Evolutionary conservation across 2,113 vertebrate genomes (phyloP), one percentile per base, ranked within the genome.

Genomic region (Tor tambroides): DNA sequence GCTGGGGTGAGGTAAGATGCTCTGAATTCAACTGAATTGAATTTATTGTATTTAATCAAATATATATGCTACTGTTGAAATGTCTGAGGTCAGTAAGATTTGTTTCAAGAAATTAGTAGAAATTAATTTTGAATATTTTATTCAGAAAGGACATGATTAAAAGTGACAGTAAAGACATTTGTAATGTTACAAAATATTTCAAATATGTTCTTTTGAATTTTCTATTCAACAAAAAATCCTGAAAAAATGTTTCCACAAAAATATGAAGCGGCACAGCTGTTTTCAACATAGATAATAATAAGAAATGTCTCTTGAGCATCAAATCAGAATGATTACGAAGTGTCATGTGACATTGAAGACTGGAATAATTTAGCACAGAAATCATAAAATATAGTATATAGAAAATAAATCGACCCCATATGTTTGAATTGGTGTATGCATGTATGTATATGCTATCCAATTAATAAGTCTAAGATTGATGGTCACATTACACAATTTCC

Each of bases 1-100:
- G 89, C 94, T 94, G 92, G 91, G 90, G 93, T 51, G 94, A 95
- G 94, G 94, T 95, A 89, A 90, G 91, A 86, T 46, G 74, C 41
- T 23, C 28, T 67, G 5, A 67, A 32, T 30, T 30, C 0, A 32
- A 32, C 8, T 69, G 26, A 67, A 51, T 51, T 5, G 4, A 6
- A 1, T 17, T 49, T 49, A 67, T 43, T 10, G 9, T 2, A 43
- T 17, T 30, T 30, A 17, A 67, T 28, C 7, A 63, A 12, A 35
- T 35, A 35, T 35, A 5, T 15, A 67, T 4, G 35, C 17, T 35
- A 21, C 15, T 35, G 17, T 35, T 71, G 3, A 71, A 71, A 35
- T 0, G 30, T 71, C 21, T 35, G 67, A 19, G 30, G 26, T 28
- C 63, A 21, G 19, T 56, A 54, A 54, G 51, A 54, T 19, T 54